phyloP scores from a whole-genome alignment of 2,797 vertebrate species.

The Yasuhikotakia modesta region DNA sequence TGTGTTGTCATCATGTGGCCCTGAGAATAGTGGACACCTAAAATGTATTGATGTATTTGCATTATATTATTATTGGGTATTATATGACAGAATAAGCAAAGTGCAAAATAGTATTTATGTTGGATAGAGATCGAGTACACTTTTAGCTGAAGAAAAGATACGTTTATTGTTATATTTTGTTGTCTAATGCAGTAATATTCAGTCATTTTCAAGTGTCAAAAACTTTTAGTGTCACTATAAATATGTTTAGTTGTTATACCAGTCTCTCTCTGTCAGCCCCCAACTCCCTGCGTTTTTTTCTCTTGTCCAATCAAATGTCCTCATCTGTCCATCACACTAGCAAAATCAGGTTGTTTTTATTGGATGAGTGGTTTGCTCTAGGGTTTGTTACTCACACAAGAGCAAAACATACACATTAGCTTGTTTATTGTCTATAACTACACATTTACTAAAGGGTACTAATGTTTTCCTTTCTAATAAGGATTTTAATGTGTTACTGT shows the following conservation, averaged over 20 bases:
- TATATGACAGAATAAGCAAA: not conserved
- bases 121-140: too few species aligned
- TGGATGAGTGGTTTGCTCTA: constrained; percentile 15
- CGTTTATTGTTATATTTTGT: too few species aligned
- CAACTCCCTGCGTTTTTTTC: constrained; percentile 5
- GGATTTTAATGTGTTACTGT: not conserved
- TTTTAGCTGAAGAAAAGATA: not conserved
- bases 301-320: constrained; percentile 49
- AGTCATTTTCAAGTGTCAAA: not conserved
- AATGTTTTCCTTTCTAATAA: not conserved
- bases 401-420: constrained; percentile 4
- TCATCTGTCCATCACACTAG: constrained; percentile 51
- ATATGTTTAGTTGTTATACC: not conserved
- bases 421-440: not conserved
- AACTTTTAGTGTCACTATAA: not conserved
- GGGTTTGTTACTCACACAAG: constrained; percentile 22
- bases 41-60: not conserved
- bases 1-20: not conserved
- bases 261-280: constrained; percentile 1
- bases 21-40: not conserved
- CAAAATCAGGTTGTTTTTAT: constrained; percentile 41
- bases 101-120: not conserved
- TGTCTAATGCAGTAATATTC: too few species aligned
- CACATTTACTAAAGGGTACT: not conserved
- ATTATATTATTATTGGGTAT: too few species aligned